Conservation (phyloP, 37 sponge, comb jelly and placozoan species). For the Halisarca cf. caerulea region DNA sequence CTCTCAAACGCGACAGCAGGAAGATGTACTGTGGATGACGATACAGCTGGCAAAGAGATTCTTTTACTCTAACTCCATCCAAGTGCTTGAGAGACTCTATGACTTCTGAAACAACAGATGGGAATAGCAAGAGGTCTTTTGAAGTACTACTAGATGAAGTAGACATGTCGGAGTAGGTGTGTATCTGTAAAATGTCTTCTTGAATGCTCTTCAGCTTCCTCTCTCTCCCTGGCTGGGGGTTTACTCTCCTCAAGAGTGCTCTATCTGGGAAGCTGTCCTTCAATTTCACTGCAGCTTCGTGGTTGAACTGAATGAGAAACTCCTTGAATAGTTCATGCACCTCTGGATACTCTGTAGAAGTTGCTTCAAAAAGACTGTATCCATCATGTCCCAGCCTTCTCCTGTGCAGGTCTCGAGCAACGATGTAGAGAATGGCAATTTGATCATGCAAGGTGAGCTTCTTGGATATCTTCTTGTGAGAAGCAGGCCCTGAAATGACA, state of each 20-base stretch:
- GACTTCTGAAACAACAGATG: too few species aligned
- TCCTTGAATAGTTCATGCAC: slow-evolving; percentile 63
- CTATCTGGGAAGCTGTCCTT: neutral
- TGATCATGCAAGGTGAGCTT: neutral
- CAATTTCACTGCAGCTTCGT: slow-evolving; percentile 31
- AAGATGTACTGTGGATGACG: neutral
- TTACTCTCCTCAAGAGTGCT: slow-evolving; percentile 43
- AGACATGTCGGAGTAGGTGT: too few species aligned
- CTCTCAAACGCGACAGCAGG: neutral
- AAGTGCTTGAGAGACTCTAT: too few species aligned
- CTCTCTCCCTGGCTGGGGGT: slow-evolving; percentile 2
- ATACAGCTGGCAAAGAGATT: neutral
- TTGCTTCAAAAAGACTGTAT: neutral
- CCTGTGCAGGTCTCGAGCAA: neutral
- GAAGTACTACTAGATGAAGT: too few species aligned
- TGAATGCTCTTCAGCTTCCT: neutral
- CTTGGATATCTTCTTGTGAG: too few species aligned
- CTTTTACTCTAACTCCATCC: too few species aligned
- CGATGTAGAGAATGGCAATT: neutral
- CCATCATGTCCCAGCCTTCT: neutral
- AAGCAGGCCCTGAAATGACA: neutral
- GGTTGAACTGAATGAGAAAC: slow-evolving; percentile 72
- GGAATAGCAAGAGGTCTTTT: too few species aligned
- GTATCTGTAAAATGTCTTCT: too few species aligned
- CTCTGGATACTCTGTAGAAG: slow-evolving; percentile 28